These are phyloP conservation scores for Odontocolon sp. DNA, from an alignment of 2,888 invertebrate species.

Conservation along the genomic window DNA sequence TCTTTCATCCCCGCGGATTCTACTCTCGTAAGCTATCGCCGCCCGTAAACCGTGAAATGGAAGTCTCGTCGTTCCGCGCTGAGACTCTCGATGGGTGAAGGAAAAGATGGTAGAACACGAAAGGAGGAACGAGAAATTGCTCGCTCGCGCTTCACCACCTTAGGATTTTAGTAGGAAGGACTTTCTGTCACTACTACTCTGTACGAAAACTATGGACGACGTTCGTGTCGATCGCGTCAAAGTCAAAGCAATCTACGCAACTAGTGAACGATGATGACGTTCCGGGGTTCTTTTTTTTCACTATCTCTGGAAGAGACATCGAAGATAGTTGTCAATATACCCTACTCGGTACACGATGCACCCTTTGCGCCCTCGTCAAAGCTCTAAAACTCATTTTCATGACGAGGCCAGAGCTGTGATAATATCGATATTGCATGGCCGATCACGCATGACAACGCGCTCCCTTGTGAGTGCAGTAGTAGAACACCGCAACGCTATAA, in stretches of 20 bases:
- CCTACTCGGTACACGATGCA: not conserved
- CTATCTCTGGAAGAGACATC: too few species aligned
- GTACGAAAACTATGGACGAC: slow-evolving; percentile 5
- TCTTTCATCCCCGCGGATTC: slow-evolving; percentile 46
- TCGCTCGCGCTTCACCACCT: slow-evolving; percentile 44
- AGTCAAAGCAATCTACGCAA: slow-evolving; percentile 65
- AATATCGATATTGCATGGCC: slow-evolving; percentile 63
- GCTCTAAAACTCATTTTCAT: slow-evolving; percentile 42
- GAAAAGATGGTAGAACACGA: slow-evolving; percentile 50
- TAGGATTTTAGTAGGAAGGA: not conserved
- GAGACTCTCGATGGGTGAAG: slow-evolving; percentile 49
- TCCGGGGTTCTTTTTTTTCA: slow-evolving; percentile 40
- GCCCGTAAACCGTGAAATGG: slow-evolving; percentile 73
- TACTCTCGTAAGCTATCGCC: slow-evolving; percentile 59
- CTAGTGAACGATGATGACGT: slow-evolving; percentile 62
- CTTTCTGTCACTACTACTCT: not conserved
- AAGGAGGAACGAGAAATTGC: slow-evolving; percentile 23
- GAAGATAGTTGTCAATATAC: too few species aligned
- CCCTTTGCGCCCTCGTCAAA: slow-evolving; percentile 9
- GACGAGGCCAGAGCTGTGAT: slow-evolving; percentile 29
- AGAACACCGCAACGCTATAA: slow-evolving; percentile 21
- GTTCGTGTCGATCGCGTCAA: slow-evolving; percentile 22
- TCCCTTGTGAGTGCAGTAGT: slow-evolving; percentile 13
- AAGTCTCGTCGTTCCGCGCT: slow-evolving; percentile 65
- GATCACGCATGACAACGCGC: slow-evolving; percentile 59